Percentiles rank a stretch among this genome's conserved stretches.
phyloP scores from a whole-genome alignment of 2,113 vertebrate genomes.

The Microtus richardsoni region DNA sequence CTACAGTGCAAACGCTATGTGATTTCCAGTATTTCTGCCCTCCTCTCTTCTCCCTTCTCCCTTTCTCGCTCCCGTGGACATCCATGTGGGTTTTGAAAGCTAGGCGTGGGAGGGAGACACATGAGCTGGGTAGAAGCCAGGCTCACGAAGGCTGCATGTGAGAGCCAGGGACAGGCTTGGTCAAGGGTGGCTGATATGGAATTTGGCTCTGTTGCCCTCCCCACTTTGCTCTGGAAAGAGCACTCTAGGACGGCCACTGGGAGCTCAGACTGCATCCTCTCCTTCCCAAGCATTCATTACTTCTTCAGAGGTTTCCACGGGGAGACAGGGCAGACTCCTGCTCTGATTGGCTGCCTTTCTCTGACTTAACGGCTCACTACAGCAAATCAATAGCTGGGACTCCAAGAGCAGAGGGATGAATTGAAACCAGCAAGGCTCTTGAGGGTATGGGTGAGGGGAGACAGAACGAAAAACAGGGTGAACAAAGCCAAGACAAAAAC shows the following conservation, averaged over 20 bases:
- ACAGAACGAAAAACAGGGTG: not conserved
- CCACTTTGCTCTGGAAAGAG: slow-evolving; percentile 77
- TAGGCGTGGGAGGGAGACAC: not conserved
- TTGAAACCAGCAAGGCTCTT: slow-evolving; percentile 77
- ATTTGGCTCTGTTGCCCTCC: slow-evolving; percentile 71
- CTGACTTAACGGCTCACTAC: slow-evolving; percentile 77
- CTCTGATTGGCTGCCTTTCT: slow-evolving; percentile 86
- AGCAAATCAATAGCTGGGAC: slow-evolving; percentile 87
- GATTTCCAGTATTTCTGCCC: not conserved
- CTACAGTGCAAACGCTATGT: not conserved
- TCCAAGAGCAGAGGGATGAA: slow-evolving; percentile 83
- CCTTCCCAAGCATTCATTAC: slow-evolving; percentile 88
- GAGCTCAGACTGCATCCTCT: slow-evolving; percentile 88
- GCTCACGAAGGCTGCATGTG: not conserved
- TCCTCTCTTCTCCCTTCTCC: not conserved
- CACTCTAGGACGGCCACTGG: slow-evolving; percentile 85
- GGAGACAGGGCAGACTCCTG: slow-evolving; percentile 83
- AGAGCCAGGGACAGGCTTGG: not conserved
- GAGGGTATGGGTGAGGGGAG: slow-evolving; percentile 2
- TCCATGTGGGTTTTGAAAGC: not conserved
- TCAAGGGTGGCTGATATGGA: slow-evolving; percentile 74
- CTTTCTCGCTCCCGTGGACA: not conserved
- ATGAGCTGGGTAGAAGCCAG: not conserved
- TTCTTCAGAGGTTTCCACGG: slow-evolving; percentile 87
- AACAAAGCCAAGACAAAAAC: slow-evolving; percentile 46